phyloP scores from a whole-genome alignment of 1,140 invertebrate genomes.

The Capitella teleta region DNA sequence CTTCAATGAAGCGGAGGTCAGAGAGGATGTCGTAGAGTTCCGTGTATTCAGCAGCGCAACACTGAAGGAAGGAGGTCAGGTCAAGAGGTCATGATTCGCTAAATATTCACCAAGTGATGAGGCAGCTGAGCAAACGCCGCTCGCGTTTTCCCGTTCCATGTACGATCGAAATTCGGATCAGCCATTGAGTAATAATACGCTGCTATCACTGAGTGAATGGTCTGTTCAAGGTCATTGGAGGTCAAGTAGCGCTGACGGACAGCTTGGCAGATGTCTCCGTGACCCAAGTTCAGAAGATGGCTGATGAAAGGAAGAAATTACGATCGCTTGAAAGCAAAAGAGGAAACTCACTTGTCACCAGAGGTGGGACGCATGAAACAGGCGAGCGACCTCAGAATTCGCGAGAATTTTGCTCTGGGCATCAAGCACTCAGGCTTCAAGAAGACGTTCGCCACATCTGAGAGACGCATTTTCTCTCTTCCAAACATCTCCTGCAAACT shows the following conservation, averaged over 20 bases:
- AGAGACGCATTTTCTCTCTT: background rate
- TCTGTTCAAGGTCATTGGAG: slow-evolving; percentile 16
- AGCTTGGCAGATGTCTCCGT: slow-evolving; percentile 19
- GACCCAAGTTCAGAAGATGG: slow-evolving; percentile 17
- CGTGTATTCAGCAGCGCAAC: slow-evolving; percentile 17
- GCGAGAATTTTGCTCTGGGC: too few relatives aligned
- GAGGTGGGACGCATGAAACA: too few relatives aligned
- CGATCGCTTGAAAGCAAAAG: too few relatives aligned
- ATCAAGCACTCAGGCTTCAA: too few relatives aligned
- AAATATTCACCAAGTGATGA: slow-evolving; percentile 33
- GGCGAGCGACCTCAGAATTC: too few relatives aligned
- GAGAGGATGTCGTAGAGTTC: slow-evolving; percentile 23
- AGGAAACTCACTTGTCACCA: too few relatives aligned
- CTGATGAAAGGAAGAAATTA: too few relatives aligned
- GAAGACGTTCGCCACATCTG: background rate
- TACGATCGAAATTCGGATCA: slow-evolving; percentile 20
- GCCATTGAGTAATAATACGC: slow-evolving; percentile 14
- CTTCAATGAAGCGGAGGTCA: slow-evolving; percentile 25
- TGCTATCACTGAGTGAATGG: slow-evolving; percentile 22
- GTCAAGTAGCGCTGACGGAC: slow-evolving; percentile 26
- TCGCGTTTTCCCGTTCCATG: slow-evolving; percentile 21
- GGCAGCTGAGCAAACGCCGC: slow-evolving; percentile 29
- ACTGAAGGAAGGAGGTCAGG: slow-evolving; percentile 12
- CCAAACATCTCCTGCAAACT: slow-evolving; percentile 13
- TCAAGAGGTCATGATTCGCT: background rate